Conservation (phyloP, 2,888 invertebrate species). For the Lycaena phlaeas region DNA sequence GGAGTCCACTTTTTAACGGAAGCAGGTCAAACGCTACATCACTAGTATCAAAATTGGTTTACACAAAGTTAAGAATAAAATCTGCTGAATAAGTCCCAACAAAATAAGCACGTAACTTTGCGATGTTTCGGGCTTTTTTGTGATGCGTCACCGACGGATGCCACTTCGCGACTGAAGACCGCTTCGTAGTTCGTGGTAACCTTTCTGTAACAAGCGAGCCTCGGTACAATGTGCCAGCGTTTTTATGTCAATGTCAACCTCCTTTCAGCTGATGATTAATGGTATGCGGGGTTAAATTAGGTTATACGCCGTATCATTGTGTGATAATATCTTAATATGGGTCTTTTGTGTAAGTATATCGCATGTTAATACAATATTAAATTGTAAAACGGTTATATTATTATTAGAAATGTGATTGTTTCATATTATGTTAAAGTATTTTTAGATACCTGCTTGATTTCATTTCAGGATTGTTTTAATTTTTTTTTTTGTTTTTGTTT, state of each 20-base stretch:
- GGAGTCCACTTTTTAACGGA: slow-evolving; percentile 20
- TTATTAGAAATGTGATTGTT: too few relatives aligned
- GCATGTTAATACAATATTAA: too few relatives aligned
- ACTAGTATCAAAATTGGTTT: slow-evolving; percentile 17
- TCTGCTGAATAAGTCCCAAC: neutral
- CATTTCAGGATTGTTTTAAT: too few relatives aligned
- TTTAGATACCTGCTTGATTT: too few relatives aligned
- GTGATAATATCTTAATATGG: neutral
- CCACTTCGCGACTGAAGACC: slow-evolving; percentile 30
- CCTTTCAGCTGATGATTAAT: slow-evolving; percentile 26
- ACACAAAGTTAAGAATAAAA: neutral
- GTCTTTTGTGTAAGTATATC: too few relatives aligned
- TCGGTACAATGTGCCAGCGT: slow-evolving; percentile 18
- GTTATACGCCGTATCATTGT: slow-evolving; percentile 1
- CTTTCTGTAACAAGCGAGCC: slow-evolving; percentile 23
- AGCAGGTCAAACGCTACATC: slow-evolving; percentile 46
- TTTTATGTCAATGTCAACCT: slow-evolving; percentile 24
- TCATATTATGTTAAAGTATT: too few relatives aligned
- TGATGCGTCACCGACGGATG: slow-evolving; percentile 27
- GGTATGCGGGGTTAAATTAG: slow-evolving; percentile 16
- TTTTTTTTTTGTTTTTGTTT: too few relatives aligned
- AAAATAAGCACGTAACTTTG: slow-evolving; percentile 1
- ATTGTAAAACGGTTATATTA: too few relatives aligned
- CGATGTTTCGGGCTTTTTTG: slow-evolving; percentile 24
- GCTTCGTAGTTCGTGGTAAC: slow-evolving; percentile 16